A percentile compares a stretch with the other conserved stretches of the same genome.
These are phyloP conservation scores for Sceliomorpha sp. DNA, from an alignment of 2,888 invertebrate genomes.

Conservation along the genomic window DNA sequence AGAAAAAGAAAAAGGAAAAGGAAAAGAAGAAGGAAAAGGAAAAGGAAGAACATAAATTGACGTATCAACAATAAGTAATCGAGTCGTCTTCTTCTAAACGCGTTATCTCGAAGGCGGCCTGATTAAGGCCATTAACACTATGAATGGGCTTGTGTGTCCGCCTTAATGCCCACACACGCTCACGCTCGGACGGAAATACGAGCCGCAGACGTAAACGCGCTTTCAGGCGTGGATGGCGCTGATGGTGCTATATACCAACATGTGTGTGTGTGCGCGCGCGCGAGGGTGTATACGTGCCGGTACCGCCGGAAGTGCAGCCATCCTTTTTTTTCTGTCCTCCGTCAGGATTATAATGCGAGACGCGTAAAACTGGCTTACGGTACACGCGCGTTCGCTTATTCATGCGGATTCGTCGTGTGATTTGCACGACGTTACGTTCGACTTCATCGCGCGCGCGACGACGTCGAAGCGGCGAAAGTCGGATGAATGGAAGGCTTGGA, in stretches of 20 bases:
- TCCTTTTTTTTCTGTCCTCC: conserved; percentile 39
- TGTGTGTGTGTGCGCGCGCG: too few species aligned
- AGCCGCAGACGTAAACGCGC: conserved; percentile 8
- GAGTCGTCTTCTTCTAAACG: too few species aligned
- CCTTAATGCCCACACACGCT: conserved; percentile 11
- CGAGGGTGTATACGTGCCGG: not conserved
- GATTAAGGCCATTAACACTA: conserved; percentile 23
- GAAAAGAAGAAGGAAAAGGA: too few species aligned
- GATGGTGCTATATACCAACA: too few species aligned
- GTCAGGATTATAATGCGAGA: conserved; percentile 32
- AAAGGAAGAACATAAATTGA: too few species aligned
- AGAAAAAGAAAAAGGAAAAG: too few species aligned
- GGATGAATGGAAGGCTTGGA: too few species aligned
- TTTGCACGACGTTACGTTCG: conserved; percentile 32
- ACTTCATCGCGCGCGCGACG: too few species aligned
- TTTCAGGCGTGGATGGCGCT: not conserved
- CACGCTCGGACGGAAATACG: conserved; percentile 12
- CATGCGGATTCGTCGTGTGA: conserved; percentile 23
- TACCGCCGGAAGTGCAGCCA: conserved; percentile 31
- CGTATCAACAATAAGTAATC: too few species aligned
- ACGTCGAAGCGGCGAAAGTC: too few species aligned
- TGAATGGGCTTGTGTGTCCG: conserved; percentile 16
- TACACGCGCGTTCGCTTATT: conserved; percentile 30
- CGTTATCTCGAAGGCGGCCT: too few species aligned
- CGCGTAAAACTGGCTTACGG: conserved; percentile 38